Evolutionary conservation across 2,113 vertebrate genomes (phyloP).

Genomic region (Syrmaticus mikado): DNA sequence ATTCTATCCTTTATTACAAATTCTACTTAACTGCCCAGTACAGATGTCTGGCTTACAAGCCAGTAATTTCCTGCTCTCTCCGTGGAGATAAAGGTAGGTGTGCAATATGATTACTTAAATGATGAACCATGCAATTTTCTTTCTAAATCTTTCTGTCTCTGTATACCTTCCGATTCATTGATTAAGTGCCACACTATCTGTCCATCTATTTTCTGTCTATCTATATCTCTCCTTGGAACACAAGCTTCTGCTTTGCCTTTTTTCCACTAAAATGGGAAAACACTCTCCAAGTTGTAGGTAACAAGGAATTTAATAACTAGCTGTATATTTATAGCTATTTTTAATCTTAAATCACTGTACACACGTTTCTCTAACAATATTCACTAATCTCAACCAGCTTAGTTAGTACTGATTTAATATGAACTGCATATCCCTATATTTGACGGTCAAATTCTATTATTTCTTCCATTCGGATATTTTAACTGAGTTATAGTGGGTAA

Average conservation of each 20-base stretch:
- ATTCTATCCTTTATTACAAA: not conserved
- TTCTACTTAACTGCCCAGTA: not conserved
- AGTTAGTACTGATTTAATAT: not conserved
- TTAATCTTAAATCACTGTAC: not conserved
- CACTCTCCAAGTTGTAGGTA: not conserved
- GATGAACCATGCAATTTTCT: not conserved
- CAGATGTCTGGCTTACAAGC: constrained; percentile 4
- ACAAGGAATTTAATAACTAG: not conserved
- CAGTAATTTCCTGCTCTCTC: not conserved
- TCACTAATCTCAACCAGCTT: not conserved
- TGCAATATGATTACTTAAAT: not conserved
- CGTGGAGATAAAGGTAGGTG: not conserved
- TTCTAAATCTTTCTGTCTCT: not conserved
- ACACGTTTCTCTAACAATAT: not conserved
- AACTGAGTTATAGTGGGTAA: not conserved
- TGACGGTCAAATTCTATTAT: not conserved
- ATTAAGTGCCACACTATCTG: not conserved
- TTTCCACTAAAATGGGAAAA: not conserved
- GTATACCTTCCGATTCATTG: not conserved
- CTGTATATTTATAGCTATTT: not conserved
- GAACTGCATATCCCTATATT: not conserved
- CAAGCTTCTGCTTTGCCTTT: not conserved
- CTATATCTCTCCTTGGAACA: not conserved
- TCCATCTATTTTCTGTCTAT: not conserved
- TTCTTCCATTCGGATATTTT: not conserved